Base-by-base conservation (phyloP, 1,140 invertebrate species). In the Drosophila mauritiana region DNA sequence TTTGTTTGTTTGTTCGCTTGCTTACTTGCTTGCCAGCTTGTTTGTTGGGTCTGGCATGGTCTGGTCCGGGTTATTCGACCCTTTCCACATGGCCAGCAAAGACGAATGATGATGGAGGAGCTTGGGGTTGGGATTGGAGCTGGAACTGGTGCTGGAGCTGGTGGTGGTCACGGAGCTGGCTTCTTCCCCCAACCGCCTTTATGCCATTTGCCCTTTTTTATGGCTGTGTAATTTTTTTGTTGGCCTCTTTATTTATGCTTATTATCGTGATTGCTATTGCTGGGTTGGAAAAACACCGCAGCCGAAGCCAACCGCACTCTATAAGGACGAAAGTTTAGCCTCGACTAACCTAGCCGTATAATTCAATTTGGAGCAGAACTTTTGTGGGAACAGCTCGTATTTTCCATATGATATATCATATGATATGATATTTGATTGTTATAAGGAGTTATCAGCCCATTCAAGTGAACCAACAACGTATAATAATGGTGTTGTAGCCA, bases 161-260 rank as follows among this genome's bases (percentile, higher is more conserved):
- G 1, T 31, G 31, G 31, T 27, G 25, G 27, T 27, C 27, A 27
- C 27, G 27, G 27, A 7, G 7, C 27, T 7, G 27, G n/a, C 6
- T 2, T 7, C 4, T 42, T 42, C 12, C 22, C 22, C 45, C 45
- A 25, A 20, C 4, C 52, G 42, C n/a, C 8, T 43, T 39, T 49
- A 31, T 49, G 83, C 68, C 52, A 56, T 88, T 85, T 81, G 83
- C 70, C 82, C 82, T 78, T 85, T 82, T 83, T 88, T 86, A 88
- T 86, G 84, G 79, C 64, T 73, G 65, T 86, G 83, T 88, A 86
- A 86, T 86, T 88, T 89, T 73, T 86, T 83, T 82, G 79, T 79
- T 88, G 75, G 70, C 49, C 83, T 69, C 79, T 88, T 88, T 89
- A 86, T 86, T 86, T 86, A 86, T 89, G 83, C 83, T 86, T 86